phyloP scores from a whole-genome alignment of 1,140 invertebrate species.

The Atta texana region DNA sequence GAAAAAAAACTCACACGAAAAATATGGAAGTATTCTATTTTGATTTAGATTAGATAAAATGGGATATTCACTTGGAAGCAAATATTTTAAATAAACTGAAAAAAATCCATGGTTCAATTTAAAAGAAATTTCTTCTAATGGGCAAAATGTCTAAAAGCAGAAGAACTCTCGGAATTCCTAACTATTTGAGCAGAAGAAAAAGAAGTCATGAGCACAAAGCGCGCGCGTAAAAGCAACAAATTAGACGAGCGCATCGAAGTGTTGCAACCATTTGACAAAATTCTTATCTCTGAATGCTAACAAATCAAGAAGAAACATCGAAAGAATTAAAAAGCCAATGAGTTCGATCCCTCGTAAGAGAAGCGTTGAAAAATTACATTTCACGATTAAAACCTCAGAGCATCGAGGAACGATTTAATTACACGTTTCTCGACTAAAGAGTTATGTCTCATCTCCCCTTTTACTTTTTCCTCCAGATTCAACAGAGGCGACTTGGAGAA shows the following conservation, averaged over 20 bases:
- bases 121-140: slow-evolving; percentile 9
- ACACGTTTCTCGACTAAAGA: slow-evolving; percentile 1
- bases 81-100: background rate
- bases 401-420: slow-evolving; percentile 50
- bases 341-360: slow-evolving; percentile 13
- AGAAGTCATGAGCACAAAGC: background rate
- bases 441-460: background rate
- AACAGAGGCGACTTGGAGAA: background rate
- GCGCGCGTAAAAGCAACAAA: background rate
- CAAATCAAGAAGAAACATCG: slow-evolving; percentile 22
- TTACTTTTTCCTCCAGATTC: background rate
- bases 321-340: background rate
- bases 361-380: slow-evolving; percentile 46
- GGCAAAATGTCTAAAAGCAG: background rate
- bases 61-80: background rate
- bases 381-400: slow-evolving; percentile 37
- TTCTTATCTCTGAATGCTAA: slow-evolving; percentile 42
- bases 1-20: background rate
- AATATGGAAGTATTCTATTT: background rate
- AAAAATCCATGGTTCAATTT: background rate
- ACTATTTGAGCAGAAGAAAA: background rate
- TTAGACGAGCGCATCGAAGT: background rate
- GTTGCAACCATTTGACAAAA: background rate
- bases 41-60: background rate
- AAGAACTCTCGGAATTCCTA: background rate